phyloP scores from a whole-genome alignment of 2,113 vertebrate genomes.

The Mormyrus iriodes region DNA sequence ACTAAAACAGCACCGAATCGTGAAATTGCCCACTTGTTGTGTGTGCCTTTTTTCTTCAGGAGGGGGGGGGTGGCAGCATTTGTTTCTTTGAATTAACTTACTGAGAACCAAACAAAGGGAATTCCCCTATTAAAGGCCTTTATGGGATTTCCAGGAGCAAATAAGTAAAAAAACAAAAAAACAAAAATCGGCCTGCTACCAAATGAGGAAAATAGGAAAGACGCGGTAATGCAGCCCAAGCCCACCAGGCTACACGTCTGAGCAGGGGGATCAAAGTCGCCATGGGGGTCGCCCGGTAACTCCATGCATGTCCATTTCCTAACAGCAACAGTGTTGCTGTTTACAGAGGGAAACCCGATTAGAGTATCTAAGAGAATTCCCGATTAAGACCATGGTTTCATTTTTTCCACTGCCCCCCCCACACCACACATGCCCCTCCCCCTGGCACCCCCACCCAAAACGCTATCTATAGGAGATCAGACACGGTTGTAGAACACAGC shows the following conservation, averaged over 20 bases:
- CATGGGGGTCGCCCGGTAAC: background rate
- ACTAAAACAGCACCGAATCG: background rate
- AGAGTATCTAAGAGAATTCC: conserved; percentile 65
- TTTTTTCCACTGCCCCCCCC: conserved; percentile 67
- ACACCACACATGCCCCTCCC: conserved; percentile 50
- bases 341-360: conserved; percentile 75
- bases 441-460: conserved; percentile 49
- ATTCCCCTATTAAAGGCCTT: conserved; percentile 31
- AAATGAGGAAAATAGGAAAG: conserved; percentile 21
- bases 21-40: background rate
- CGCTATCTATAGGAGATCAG: conserved; percentile 69
- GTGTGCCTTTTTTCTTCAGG: background rate
- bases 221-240: background rate
- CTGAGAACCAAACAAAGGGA: background rate
- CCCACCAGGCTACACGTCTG: conserved; percentile 2
- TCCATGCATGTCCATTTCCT: conserved; percentile 47
- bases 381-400: conserved; percentile 59
- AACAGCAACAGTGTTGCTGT: conserved; percentile 65
- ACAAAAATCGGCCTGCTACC: background rate
- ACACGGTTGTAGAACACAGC: conserved; percentile 66
- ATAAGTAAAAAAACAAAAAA: conserved; percentile 7
- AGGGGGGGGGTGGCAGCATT: background rate
- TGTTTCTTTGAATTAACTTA: background rate
- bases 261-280: conserved; percentile 44
- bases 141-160: conserved; percentile 35